Evolutionary conservation across 2,888 invertebrate genomes (phyloP), one percentile per base, ranked within the genome.

Genomic region (Agrotis puta): DNA sequence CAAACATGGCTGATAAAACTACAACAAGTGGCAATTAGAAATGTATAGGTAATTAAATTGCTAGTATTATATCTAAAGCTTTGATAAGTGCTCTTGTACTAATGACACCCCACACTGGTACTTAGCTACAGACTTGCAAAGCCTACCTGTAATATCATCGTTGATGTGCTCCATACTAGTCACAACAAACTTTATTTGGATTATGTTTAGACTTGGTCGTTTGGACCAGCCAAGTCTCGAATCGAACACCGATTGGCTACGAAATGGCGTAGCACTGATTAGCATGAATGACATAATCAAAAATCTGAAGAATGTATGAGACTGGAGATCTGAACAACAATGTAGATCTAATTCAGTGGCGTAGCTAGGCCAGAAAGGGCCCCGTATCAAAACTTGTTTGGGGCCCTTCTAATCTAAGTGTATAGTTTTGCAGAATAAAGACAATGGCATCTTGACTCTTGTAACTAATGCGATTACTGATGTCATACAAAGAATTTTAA

Each of bases 11-110:
- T 58, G 33, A 77, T 74, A 45, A 59, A 59, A 69, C 45, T 51
- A 58, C 45, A 43, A 59, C 22, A 69, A 74, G 77, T 77, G 54
- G 48, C 59, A 74, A 77, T 77, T 68, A 77, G 16, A 59, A 43
- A 68, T 20, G 20, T n/a, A 39, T 77, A 47, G 13, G 13, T 50
- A 24, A 56, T 47, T 56, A 61, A 56, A 59, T 63, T 70, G 59
- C 20, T 20, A 20, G 54, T 59, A n/a, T 24, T 50, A 33, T 39
- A 78, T 61, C 18, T 56, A 50, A 54, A 61, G 51, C 63, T 54
- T 27, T 13, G 18, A 58, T 50, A 48, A 50, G 53, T 45, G 33
- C 16, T 33, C n/a, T 18, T 27, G 9, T n/a, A 43, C 18, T 77
- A 48, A 48, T 33, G 18, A 59, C 22, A 33, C 7, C 33, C 33